phyloP scores from a whole-genome alignment of 2,888 invertebrate species.

The Bibio marci region DNA sequence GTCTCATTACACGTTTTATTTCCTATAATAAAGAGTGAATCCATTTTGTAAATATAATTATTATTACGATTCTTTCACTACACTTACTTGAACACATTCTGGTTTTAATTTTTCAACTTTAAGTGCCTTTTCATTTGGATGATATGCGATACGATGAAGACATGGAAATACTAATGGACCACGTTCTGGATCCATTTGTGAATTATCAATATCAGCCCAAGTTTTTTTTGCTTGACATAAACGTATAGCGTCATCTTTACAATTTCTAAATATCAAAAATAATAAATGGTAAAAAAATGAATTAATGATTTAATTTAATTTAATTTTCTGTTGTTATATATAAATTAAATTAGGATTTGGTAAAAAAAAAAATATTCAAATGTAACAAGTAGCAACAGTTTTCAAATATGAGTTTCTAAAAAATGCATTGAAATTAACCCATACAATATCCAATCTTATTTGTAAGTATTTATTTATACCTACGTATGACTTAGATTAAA shows the following conservation, averaged over 20 bases:
- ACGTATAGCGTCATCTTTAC: conserved; percentile 69
- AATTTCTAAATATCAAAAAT: conserved; percentile 35
- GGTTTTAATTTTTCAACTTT: conserved; percentile 35
- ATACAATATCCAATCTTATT: too few species aligned
- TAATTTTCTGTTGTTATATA: too few species aligned
- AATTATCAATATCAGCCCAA: conserved; percentile 48
- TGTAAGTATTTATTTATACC: too few species aligned
- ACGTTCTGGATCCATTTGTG: conserved; percentile 52
- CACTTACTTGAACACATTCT: conserved; percentile 27
- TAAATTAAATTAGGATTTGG: too few species aligned
- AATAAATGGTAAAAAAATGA: too few species aligned
- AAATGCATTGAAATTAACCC: too few species aligned
- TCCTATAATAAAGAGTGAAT: conserved; percentile 46
- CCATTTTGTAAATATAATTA: too few species aligned
- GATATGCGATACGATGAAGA: conserved; percentile 58
- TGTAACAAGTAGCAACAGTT: too few species aligned
- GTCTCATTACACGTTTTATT: conserved; percentile 80
- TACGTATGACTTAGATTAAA: too few species aligned
- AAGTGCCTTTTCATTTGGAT: conserved; percentile 15
- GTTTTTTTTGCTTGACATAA: conserved; percentile 62
- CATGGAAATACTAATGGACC: conserved; percentile 81
- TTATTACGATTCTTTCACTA: background rate
- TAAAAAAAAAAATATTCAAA: too few species aligned
- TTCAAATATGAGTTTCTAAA: too few species aligned
- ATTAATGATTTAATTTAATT: too few species aligned